phyloP scores from a whole-genome alignment of 2,113 vertebrate species.

The Balaeniceps rex region DNA sequence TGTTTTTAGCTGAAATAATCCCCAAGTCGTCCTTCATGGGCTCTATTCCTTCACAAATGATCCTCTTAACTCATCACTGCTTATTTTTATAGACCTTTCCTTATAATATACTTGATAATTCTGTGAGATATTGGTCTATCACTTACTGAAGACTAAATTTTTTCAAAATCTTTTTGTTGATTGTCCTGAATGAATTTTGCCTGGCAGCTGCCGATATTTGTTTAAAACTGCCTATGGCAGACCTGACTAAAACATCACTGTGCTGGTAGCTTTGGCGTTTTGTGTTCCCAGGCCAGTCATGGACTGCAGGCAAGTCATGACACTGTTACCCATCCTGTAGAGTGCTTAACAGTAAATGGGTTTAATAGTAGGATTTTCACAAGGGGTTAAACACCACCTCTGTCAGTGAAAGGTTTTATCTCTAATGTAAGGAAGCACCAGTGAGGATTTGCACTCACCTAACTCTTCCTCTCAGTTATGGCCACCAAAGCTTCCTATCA shows the following conservation, averaged over 20 bases:
- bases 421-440: not conserved
- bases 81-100: not conserved
- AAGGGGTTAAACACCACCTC: not conserved
- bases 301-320: not conserved
- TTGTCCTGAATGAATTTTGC: not conserved
- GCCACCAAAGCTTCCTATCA: not conserved
- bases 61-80: not conserved
- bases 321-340: not conserved
- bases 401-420: not conserved
- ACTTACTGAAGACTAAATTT: not conserved
- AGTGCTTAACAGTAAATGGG: not conserved
- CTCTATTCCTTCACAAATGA: not conserved
- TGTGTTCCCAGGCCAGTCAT: not conserved
- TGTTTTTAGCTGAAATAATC: not conserved
- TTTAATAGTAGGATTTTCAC: not conserved
- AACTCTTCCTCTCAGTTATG: not conserved
- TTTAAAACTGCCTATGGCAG: not conserved
- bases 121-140: not conserved
- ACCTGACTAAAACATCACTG: not conserved
- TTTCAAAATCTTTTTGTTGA: not conserved
- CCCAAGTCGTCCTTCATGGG: not conserved
- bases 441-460: not conserved
- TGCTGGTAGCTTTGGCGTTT: not conserved
- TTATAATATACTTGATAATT: not conserved
- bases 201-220: not conserved